phyloP scores from a whole-genome alignment of 2,113 vertebrate species.

The Leptobrachium leishanense region DNA sequence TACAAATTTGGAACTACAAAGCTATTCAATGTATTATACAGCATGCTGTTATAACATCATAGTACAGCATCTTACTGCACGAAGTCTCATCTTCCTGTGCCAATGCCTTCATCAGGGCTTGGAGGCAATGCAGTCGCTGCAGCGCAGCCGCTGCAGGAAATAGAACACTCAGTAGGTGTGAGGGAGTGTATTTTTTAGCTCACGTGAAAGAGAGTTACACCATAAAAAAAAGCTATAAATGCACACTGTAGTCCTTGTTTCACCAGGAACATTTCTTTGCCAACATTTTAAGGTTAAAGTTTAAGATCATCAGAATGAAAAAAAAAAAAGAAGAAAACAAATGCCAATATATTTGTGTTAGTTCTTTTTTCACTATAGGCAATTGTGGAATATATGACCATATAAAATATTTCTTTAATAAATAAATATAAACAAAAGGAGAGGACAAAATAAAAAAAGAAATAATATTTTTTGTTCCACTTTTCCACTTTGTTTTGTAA shows the following conservation, averaged over 20 bases:
- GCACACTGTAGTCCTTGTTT: slow-evolving; percentile 35
- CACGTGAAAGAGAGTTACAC: slow-evolving; percentile 19
- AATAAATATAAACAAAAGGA: slow-evolving; percentile 29
- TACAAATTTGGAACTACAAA: slow-evolving; percentile 33
- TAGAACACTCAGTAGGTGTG: slow-evolving; percentile 12
- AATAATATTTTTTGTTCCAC: slow-evolving; percentile 43
- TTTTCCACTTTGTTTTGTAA: slow-evolving; percentile 65
- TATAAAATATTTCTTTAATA: slow-evolving; percentile 53
- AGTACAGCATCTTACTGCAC: slow-evolving; percentile 42
- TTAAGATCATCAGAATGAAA: background rate
- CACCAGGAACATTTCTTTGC: slow-evolving; percentile 32
- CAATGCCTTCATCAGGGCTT: slow-evolving; percentile 13
- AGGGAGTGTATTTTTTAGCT: slow-evolving; percentile 34
- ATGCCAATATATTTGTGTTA: slow-evolving; percentile 69
- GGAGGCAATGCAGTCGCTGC: slow-evolving; percentile 31
- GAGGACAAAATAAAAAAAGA: slow-evolving; percentile 23
- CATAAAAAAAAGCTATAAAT: slow-evolving; percentile 25
- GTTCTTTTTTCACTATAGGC: slow-evolving; percentile 59
- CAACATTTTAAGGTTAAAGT: slow-evolving; percentile 13
- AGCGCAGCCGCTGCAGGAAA: slow-evolving; percentile 21
- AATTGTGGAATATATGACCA: slow-evolving; percentile 59
- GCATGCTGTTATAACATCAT: slow-evolving; percentile 43
- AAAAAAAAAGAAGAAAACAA: slow-evolving; percentile 61
- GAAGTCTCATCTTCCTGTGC: slow-evolving; percentile 5
- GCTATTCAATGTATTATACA: slow-evolving; percentile 41